Evolutionary conservation across 2,888 invertebrate genomes (phyloP).

Genomic region (Chironomus riparius): DNA sequence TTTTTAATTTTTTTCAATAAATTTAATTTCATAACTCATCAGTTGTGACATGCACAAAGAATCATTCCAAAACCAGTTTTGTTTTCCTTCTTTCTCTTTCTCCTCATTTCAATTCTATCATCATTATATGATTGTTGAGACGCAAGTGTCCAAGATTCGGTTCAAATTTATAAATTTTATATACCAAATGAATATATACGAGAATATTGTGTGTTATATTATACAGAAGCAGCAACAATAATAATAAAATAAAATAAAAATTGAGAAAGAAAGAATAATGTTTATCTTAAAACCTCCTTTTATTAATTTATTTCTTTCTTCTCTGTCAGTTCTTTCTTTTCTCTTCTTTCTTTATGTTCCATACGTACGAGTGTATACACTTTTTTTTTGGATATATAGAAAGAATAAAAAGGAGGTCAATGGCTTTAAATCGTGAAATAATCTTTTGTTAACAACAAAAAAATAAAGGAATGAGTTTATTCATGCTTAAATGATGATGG

Average conservation of each 20-base stretch:
- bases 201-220: not conserved
- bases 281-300: not conserved
- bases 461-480: too few species aligned
- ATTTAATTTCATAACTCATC: not conserved
- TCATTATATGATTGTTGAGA: constrained; percentile 18
- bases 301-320: not conserved
- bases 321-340: not conserved
- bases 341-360: not conserved
- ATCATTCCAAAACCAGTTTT: not conserved
- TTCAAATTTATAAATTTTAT: not conserved
- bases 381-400: not conserved
- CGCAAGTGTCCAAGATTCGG: constrained; percentile 17
- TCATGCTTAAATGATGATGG: too few species aligned
- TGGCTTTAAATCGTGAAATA: not conserved
- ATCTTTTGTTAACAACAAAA: too few species aligned
- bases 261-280: not conserved
- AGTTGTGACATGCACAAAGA: not conserved
- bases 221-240: not conserved
- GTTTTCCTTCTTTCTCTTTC: not conserved
- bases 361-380: not conserved
- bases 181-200: too few species aligned
- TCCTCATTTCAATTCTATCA: constrained; percentile 14
- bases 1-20: not conserved
- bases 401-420: not conserved
- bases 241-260: not conserved